Evolutionary conservation across 2,797 vertebrate species (phyloP).

Genomic region (Eupleurogrammus muticus): DNA sequence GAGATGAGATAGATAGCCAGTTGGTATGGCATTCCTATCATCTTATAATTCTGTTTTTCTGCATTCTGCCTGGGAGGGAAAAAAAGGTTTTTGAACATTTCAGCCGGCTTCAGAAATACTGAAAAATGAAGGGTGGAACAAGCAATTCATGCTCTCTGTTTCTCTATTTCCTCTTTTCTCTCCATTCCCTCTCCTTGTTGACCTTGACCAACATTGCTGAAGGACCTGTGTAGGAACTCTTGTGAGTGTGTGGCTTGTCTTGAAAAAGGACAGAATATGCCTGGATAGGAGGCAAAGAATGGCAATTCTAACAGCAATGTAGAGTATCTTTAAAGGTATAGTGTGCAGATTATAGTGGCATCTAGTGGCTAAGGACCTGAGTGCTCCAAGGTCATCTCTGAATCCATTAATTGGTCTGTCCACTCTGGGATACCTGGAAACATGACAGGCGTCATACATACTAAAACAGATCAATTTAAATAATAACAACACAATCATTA

Average conservation of each 20-base stretch:
- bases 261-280: neutral
- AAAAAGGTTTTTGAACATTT: slow-evolving; percentile 16
- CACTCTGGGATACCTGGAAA: too few relatives aligned
- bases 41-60: slow-evolving; percentile 25
- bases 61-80: slow-evolving; percentile 1
- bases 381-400: too few relatives aligned
- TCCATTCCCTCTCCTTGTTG: slow-evolving; percentile 1
- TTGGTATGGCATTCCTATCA: slow-evolving; percentile 33
- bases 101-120: slow-evolving; percentile 4
- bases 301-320: too few relatives aligned
- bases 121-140: slow-evolving; percentile 30
- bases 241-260: slow-evolving; percentile 2
- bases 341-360: too few relatives aligned
- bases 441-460: too few relatives aligned
- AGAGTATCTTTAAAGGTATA: too few relatives aligned
- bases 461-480: too few relatives aligned
- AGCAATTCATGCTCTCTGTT: slow-evolving; percentile 1
- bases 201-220: slow-evolving; percentile 15
- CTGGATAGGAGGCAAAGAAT: slow-evolving; percentile 2
- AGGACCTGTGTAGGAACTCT: neutral
- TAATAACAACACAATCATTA: too few relatives aligned
- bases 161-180: neutral
- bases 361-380: too few relatives aligned
- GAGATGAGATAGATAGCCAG: slow-evolving; percentile 40
- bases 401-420: too few relatives aligned